Evolutionary conservation across 2,888 invertebrate genomes (phyloP), one percentile per base, ranked within the genome.

Genomic region (Entomobrya proxima): DNA sequence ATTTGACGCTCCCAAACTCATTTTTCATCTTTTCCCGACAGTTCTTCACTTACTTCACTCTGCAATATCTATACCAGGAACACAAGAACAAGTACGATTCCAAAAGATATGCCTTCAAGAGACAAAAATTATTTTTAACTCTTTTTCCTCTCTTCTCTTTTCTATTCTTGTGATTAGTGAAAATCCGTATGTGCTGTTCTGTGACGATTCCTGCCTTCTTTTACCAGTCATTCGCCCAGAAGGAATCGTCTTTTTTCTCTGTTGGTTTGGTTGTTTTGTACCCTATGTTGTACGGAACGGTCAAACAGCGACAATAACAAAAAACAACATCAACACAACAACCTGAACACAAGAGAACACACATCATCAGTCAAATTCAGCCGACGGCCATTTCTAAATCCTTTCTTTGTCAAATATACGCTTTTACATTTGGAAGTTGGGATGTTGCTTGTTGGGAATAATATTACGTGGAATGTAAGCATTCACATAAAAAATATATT

Each of bases 1-100:
- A 86, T 80, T 86, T 85, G 84, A 88, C 85, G 85, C 85, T 86
- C 79, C 79, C 74, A 86, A 86, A 77, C 88, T 89, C 89, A 89
- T 90, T 90, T 90, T 90, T 88, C 89, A 90, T 90, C 79, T 86
- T 89, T 86, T 86, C 86, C 77, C 85, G 89, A 88, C 88, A 88
- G 86, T 89, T 88, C 88, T 87, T 88, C 85, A 81, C 32, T 27
- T 24, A 64, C 52, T 72, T 75, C 18, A 2, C 2, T 67, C 27
- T 75, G 9, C 21, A 58, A 58, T 30, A 69, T 47, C n/a, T 40
- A 40, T 1, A 21, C n/a, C n/a, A n/a, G n/a, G n/a, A 4, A 67
- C 67, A 21, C 67, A 40, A 35, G 18, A 21, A 35, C 11, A 76
- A 40, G 44, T 69, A 74, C 24, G 37, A 50, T 50, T 79, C 67